phyloP scores from a whole-genome alignment of 2,797 vertebrate genomes.

The Poecilia gillii region DNA sequence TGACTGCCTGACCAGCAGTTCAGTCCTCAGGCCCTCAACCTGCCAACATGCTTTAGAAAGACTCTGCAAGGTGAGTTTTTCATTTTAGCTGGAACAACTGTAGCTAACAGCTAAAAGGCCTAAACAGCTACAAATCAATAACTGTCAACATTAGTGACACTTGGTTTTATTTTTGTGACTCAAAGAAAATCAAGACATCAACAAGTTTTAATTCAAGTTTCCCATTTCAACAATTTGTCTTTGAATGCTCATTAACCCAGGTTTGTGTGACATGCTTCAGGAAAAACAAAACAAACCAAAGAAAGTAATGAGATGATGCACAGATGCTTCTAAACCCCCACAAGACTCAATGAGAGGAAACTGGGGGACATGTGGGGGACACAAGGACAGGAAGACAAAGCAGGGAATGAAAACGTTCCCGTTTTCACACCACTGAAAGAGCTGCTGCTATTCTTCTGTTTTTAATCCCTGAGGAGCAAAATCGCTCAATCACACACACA shows the following conservation, averaged over 20 bases:
- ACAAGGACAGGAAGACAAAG: constrained; percentile 57
- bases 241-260: not conserved
- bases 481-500: constrained; percentile 12
- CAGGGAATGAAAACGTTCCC: constrained; percentile 61
- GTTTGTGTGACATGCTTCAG: not conserved
- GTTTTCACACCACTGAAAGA: constrained; percentile 57
- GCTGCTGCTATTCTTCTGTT: constrained; percentile 61
- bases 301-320: constrained; percentile 4
- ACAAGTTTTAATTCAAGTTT: not conserved
- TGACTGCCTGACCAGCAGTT: not conserved
- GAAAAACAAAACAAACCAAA: constrained; percentile 1
- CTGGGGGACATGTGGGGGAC: constrained; percentile 23
- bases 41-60: not conserved
- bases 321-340: constrained; percentile 35
- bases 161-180: not conserved
- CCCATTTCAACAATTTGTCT: not conserved
- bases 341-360: constrained; percentile 44
- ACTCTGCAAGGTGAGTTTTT: not conserved
- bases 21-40: not conserved
- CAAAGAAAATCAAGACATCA: not conserved
- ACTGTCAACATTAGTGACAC: not conserved
- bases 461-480: constrained; percentile 40
- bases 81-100: not conserved
- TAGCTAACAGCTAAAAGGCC: not conserved
- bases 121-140: not conserved